Percentiles rank a stretch among this genome's conserved stretches.
phyloP scores from a whole-genome alignment of 2,113 vertebrate species.

The Anser brachyrhynchus region DNA sequence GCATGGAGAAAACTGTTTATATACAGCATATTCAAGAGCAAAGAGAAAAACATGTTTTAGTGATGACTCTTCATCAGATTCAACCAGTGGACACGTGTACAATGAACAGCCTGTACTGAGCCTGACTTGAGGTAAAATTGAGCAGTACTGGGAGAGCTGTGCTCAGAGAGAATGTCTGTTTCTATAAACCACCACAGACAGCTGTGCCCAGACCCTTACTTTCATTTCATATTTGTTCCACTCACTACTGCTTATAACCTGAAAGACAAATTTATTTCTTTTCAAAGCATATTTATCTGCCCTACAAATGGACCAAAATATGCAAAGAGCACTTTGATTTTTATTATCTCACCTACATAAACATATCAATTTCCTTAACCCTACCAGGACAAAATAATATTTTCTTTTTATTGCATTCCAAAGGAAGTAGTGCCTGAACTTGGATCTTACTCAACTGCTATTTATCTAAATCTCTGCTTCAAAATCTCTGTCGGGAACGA shows the following conservation, averaged over 20 bases:
- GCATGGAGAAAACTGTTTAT: background rate
- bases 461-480: background rate
- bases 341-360: conserved; percentile 38
- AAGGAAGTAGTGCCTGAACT: background rate
- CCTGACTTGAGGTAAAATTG: background rate
- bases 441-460: background rate
- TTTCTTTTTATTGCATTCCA: conserved; percentile 45
- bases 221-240: background rate
- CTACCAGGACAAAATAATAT: background rate
- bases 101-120: background rate
- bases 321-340: conserved; percentile 22
- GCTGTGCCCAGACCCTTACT: background rate
- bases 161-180: background rate
- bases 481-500: background rate
- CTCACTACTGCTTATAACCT: background rate
- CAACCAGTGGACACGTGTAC: background rate
- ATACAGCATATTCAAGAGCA: background rate
- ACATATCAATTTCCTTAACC: background rate
- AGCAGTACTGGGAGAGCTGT: background rate
- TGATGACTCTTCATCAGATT: background rate
- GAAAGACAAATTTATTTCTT: background rate
- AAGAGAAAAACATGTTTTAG: background rate
- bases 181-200: background rate
- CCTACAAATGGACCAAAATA: conserved; percentile 19
- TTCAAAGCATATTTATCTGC: background rate